A percentile compares a stretch with the other conserved stretches of the same genome.
phyloP scores from a whole-genome alignment of 2,888 invertebrate genomes.

The Caenorhabditis panamensis region DNA sequence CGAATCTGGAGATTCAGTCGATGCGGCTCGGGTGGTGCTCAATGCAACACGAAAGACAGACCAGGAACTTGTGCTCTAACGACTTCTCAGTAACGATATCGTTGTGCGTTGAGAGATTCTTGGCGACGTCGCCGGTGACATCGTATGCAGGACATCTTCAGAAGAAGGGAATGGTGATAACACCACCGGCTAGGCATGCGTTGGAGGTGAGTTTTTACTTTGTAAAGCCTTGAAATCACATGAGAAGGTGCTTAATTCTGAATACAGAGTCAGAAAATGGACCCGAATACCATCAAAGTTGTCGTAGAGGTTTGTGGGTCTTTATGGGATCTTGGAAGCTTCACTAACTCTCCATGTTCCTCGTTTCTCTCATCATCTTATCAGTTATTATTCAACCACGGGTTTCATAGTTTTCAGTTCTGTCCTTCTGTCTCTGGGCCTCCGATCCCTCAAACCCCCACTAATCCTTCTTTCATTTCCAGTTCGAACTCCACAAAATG shows the following conservation, averaged over 20 bases:
- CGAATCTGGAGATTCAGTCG: slow-evolving; percentile 74
- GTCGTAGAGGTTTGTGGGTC: slow-evolving; percentile 21
- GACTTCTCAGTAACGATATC: slow-evolving; percentile 75
- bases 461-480: background rate
- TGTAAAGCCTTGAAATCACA: background rate
- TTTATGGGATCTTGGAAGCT: background rate
- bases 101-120: slow-evolving; percentile 44
- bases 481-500: slow-evolving; percentile 62
- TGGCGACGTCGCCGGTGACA: background rate
- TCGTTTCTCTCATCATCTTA: background rate
- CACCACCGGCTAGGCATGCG: slow-evolving; percentile 56
- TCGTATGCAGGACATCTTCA: slow-evolving; percentile 8
- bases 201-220: slow-evolving; percentile 31
- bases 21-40: slow-evolving; percentile 74
- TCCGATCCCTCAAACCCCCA: background rate
- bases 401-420: slow-evolving; percentile 6
- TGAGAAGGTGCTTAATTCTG: background rate
- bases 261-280: slow-evolving; percentile 15
- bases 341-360: slow-evolving; percentile 14
- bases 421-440: background rate
- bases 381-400: no score
- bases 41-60: slow-evolving; percentile 72
- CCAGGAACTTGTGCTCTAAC: slow-evolving; percentile 75
- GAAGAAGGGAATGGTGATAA: slow-evolving; percentile 51
- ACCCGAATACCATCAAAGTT: background rate